Percentiles rank a stretch among this genome's conserved stretches.
Conservation (phyloP, 2,888 invertebrate species). For the Noctua pronuba region DNA sequence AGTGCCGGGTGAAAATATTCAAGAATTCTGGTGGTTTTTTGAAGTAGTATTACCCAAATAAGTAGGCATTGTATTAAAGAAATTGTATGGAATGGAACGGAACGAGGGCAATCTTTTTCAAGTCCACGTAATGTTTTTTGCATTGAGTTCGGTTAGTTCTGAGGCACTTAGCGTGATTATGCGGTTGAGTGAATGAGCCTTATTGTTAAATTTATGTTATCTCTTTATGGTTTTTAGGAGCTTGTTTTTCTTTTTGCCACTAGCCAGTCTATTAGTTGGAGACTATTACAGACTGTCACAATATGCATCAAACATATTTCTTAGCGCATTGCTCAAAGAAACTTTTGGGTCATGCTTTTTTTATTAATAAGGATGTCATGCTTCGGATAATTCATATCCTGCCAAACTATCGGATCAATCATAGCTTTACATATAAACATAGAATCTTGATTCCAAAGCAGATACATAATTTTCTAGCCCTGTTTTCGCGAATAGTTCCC, state of each 20-base stretch:
- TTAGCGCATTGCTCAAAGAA: neutral
- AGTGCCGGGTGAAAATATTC: slow-evolving; percentile 75
- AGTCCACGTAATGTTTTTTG: slow-evolving; percentile 43
- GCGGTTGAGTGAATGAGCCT: slow-evolving; percentile 8
- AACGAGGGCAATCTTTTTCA: slow-evolving; percentile 56
- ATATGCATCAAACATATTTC: neutral
- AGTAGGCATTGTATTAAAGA: slow-evolving; percentile 65
- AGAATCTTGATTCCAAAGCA: slow-evolving; percentile 19
- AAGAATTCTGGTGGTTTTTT: slow-evolving; percentile 72
- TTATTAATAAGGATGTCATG: neutral
- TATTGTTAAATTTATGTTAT: slow-evolving; percentile 20
- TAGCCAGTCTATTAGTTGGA: neutral
- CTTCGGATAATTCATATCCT: neutral
- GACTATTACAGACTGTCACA: neutral
- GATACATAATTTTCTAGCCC: slow-evolving; percentile 29
- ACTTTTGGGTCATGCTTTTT: too few relatives aligned
- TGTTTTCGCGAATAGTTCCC: slow-evolving; percentile 31
- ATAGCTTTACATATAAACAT: neutral
- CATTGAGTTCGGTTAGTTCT: slow-evolving; percentile 54
- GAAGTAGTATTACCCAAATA: slow-evolving; percentile 67
- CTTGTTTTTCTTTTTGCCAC: neutral
- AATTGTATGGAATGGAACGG: slow-evolving; percentile 54
- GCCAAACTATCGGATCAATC: neutral
- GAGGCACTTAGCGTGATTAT: slow-evolving; percentile 56
- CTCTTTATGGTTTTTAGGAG: neutral